Evolutionary conservation across 1,140 invertebrate species (phyloP).

Genomic region (Sarcophaga bullata): DNA sequence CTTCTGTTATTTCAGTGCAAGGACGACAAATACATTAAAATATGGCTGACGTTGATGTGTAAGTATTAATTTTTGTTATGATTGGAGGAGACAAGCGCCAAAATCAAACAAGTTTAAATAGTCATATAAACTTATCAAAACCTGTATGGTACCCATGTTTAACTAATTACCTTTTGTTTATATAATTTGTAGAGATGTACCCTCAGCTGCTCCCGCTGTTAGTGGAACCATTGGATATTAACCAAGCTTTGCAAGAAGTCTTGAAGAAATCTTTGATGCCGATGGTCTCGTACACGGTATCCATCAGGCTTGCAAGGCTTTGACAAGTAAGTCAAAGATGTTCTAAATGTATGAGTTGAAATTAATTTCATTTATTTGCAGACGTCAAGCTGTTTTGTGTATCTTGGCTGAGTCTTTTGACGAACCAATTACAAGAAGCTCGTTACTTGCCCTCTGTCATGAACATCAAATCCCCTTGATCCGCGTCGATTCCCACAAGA

Average conservation of each 20-base stretch:
- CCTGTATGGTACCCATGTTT: too few relatives aligned
- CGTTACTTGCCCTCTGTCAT: conserved; percentile 94
- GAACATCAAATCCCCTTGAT: conserved; percentile 98
- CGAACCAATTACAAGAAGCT: conserved; percentile 96
- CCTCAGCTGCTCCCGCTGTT: conserved; percentile 68
- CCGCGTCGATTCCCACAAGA: conserved; percentile 96
- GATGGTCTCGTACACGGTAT: conserved; percentile 96
- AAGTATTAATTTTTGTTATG: conserved; percentile 61
- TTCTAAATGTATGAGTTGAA: background rate
- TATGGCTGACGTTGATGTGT: conserved; percentile 76
- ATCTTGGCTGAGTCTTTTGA: conserved; percentile 98
- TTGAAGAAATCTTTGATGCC: conserved; percentile 94
- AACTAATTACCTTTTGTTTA: background rate
- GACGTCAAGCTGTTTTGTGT: conserved; percentile 95
- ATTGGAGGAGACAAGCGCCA: too few relatives aligned
- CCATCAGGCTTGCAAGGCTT: conserved; percentile 94
- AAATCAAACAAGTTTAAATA: too few relatives aligned
- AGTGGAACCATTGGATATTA: conserved; percentile 90
- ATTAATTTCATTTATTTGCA: conserved; percentile 70
- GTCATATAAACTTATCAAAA: too few relatives aligned
- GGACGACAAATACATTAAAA: conserved; percentile 60
- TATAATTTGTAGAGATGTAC: conserved; percentile 71
- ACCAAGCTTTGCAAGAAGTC: conserved; percentile 95
- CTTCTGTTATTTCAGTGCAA: conserved; percentile 52
- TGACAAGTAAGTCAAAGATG: conserved; percentile 83